Base-by-base conservation (phyloP, 2,113 vertebrate genomes). In the Melanocharis versteri region DNA sequence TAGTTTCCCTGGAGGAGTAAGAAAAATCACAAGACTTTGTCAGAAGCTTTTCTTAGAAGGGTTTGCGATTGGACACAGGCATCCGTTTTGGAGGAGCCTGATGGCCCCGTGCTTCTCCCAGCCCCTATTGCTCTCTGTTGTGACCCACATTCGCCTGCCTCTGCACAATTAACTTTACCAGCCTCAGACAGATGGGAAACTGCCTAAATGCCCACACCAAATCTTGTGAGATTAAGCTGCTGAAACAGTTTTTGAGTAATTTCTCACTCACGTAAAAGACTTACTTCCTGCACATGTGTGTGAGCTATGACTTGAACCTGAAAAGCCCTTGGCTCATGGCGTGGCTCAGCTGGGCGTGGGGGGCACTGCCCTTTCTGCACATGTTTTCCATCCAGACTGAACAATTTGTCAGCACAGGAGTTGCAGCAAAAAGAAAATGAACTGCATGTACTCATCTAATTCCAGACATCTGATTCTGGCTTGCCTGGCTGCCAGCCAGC, bases 1-100 rank as follows among this genome's bases (percentile, higher is more conserved):
- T 60, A 45, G 87, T 44, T 82, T 97, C 97, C 80, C 97, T 97
- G 76, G 23, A 77, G 45, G 18, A 94, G 30, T 23, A 75, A 87
- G 24, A 85, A 79, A 82, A 92, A 88, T 39, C 5, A 7, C 5
- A n/a, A 39, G 8, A 37, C 21, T 61, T 24, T 60, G 50, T 90
- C 53, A 90, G 83, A 31, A 92, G 64, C 8, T 81, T 91, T 94
- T 61, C 53, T 85, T 17, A 44, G n/a, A 64, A 50, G 18, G 30
- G 11, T 42, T 77, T 3, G 1, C 31, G 39, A n/a, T 1, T 42
- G 51, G 23, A 73, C 39, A 58, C 11, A 40, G 33, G 23, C 3
- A 5, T 35, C 42, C 28, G 7, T 26, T 87, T 33, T 47, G 56
- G 48, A 84, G 27, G 6, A 82, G 15, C 35, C 21, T 4, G 1